Evolutionary conservation across 2,797 vertebrate species (phyloP).

Genomic region (Phalanger gymnotis): DNA sequence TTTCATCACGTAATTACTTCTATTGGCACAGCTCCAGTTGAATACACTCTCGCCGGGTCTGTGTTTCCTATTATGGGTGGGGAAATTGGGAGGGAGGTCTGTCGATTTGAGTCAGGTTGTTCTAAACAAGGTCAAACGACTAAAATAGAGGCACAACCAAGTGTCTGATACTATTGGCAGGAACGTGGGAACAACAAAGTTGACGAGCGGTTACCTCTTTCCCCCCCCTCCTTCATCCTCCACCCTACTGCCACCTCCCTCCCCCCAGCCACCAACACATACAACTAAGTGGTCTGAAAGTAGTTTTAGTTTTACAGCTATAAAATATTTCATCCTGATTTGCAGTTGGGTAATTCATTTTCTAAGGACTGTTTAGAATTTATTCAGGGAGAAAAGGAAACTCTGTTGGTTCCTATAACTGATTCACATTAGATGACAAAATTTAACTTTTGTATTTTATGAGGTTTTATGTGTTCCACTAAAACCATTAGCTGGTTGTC

Average conservation of each 20-base stretch:
- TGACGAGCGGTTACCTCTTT: slow-evolving; percentile 68
- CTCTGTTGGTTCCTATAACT: slow-evolving; percentile 78
- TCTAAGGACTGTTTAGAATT: slow-evolving; percentile 86
- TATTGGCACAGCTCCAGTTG: slow-evolving; percentile 88
- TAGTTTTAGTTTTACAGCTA: slow-evolving; percentile 81
- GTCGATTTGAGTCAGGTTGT: slow-evolving; percentile 74
- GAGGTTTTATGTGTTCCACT: slow-evolving; percentile 84
- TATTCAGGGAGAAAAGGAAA: slow-evolving; percentile 84
- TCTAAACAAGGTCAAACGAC: slow-evolving; percentile 84
- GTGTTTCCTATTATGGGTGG: slow-evolving; percentile 76
- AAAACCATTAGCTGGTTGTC: slow-evolving; percentile 85
- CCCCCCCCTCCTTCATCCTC: not conserved
- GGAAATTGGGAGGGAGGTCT: slow-evolving; percentile 73
- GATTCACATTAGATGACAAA: slow-evolving; percentile 82
- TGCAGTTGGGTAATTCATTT: slow-evolving; percentile 83
- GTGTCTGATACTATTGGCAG: slow-evolving; percentile 74
- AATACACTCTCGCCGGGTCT: slow-evolving; percentile 76
- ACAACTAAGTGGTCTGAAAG: slow-evolving; percentile 80
- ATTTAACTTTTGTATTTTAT: slow-evolving; percentile 84
- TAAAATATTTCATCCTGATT: slow-evolving; percentile 83
- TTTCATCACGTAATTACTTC: slow-evolving; percentile 89
- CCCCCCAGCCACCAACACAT: not conserved
- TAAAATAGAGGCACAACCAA: slow-evolving; percentile 78
- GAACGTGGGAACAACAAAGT: slow-evolving; percentile 67
- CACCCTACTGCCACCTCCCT: too few relatives aligned